Evolutionary conservation across 2,113 vertebrate species (phyloP).

Genomic region (Dipodomys spectabilis): DNA sequence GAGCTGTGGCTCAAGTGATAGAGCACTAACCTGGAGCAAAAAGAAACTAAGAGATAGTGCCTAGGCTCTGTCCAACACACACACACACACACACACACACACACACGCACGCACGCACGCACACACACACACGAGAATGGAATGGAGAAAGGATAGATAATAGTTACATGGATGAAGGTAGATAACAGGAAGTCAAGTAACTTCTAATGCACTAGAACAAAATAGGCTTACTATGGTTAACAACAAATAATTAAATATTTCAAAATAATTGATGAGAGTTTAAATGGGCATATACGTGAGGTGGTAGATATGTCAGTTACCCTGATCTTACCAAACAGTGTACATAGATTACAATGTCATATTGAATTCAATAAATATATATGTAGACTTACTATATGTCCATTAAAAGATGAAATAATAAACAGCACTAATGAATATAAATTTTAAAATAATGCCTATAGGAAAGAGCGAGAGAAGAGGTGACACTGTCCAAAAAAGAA

Average conservation of each 20-base stretch:
- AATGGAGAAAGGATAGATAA: not conserved
- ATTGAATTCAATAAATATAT: not conserved
- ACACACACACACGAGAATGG: too few relatives aligned
- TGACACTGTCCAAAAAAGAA: too few relatives aligned
- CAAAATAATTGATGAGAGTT: too few relatives aligned
- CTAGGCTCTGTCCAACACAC: too few relatives aligned
- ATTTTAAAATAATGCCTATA: not conserved
- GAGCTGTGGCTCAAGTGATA: too few relatives aligned
- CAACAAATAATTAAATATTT: not conserved
- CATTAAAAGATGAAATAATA: not conserved
- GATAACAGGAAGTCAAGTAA: not conserved
- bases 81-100: too few relatives aligned
- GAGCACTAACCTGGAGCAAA: too few relatives aligned
- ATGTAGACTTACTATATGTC: too few relatives aligned
- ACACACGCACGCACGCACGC: too few relatives aligned
- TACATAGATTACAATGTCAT: not conserved
- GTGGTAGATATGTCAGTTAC: not conserved
- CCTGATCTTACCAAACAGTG: not conserved
- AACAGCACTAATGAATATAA: not conserved
- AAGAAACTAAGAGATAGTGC: too few relatives aligned
- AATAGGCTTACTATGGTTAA: not conserved
- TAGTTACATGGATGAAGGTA: not conserved
- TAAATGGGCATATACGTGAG: not conserved
- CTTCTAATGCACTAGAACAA: not conserved
- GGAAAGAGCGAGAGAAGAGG: too few relatives aligned